phyloP scores from a whole-genome alignment of 2,113 vertebrate genomes.

The Thinocorus orbignyianus region DNA sequence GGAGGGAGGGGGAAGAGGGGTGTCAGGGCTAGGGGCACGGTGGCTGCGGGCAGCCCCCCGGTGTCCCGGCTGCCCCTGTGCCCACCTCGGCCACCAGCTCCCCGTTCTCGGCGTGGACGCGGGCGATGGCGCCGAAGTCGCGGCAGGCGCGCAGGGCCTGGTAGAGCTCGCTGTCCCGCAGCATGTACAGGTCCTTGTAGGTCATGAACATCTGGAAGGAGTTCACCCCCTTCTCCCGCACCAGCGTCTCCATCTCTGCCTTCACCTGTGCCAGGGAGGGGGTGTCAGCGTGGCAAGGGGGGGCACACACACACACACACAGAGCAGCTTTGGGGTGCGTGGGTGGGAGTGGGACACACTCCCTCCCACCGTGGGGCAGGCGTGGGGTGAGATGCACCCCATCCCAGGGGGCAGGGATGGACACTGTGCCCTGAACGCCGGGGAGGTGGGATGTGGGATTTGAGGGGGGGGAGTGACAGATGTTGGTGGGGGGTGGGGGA shows the following conservation, averaged over 20 bases:
- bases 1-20: too few relatives aligned
- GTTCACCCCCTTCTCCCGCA: constrained; percentile 93
- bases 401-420: fast-evolving
- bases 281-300: fast-evolving
- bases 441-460: fast-evolving
- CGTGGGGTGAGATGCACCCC: neutral
- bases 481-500: neutral
- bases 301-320: too few relatives aligned
- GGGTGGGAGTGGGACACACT: fast-evolving
- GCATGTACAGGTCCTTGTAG: constrained; percentile 96
- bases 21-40: neutral
- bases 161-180: constrained; percentile 93
- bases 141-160: constrained; percentile 91
- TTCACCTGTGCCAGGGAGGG: constrained; percentile 73
- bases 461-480: neutral
- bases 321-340: fast-evolving
- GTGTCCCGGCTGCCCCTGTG: neutral
- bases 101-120: constrained; percentile 95
- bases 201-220: constrained; percentile 99
- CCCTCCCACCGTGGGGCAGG: neutral
- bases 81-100: constrained; percentile 95
- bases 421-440: neutral
- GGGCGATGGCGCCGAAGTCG: constrained; percentile 89
- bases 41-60: too few relatives aligned
- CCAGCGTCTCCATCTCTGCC: constrained; percentile 92